phyloP scores from a whole-genome alignment of 2,113 vertebrate species.

The Saccopteryx bilineata region DNA sequence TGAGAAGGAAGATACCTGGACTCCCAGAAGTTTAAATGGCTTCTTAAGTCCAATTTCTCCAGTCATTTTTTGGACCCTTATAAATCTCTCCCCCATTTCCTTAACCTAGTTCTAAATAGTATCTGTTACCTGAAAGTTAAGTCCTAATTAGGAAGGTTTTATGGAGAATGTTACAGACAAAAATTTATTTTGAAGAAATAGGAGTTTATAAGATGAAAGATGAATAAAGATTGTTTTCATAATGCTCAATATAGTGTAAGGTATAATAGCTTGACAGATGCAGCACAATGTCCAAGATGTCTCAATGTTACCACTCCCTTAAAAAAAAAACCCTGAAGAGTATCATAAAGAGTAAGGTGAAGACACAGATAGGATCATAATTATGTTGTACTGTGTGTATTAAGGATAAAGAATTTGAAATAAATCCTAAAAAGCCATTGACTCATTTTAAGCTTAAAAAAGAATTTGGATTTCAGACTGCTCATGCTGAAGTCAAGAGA shows the following conservation, averaged over 20 bases:
- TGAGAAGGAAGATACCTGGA: not conserved
- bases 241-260: not conserved
- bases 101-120: not conserved
- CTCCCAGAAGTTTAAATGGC: not conserved
- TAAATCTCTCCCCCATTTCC: not conserved
- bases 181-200: conserved; percentile 15
- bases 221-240: not conserved
- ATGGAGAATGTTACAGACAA: not conserved
- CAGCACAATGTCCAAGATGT: not conserved
- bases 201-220: not conserved
- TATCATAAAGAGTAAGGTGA: not conserved
- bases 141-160: not conserved
- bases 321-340: not conserved
- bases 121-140: conserved; percentile 39
- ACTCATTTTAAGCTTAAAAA: conserved; percentile 43
- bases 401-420: conserved; percentile 12
- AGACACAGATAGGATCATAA: not conserved
- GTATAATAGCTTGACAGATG: not conserved
- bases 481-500: not conserved
- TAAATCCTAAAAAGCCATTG: not conserved
- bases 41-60: not conserved
- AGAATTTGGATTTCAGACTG: not conserved
- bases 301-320: not conserved
- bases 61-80: not conserved
- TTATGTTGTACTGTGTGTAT: not conserved